Conservation (phyloP, 2,113 vertebrate species). For the Coreoperca whiteheadi region DNA sequence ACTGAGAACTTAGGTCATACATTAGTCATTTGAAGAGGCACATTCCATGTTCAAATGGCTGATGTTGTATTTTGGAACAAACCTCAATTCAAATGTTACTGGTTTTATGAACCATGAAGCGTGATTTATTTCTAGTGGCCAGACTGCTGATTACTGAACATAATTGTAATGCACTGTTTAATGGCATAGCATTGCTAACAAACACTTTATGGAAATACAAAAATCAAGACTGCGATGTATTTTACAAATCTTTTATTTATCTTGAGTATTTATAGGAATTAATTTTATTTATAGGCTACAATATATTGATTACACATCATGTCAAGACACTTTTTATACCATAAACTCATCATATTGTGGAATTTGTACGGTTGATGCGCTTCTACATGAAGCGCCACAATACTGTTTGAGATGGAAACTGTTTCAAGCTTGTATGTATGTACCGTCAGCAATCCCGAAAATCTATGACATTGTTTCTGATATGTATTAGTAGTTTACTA, state of each 20-base stretch:
- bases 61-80: slow-evolving; percentile 32
- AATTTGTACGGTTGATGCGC: slow-evolving; percentile 23
- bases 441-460: slow-evolving; percentile 29
- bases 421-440: slow-evolving; percentile 12
- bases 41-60: not conserved
- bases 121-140: slow-evolving; percentile 11
- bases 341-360: slow-evolving; percentile 20
- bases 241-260: slow-evolving; percentile 63
- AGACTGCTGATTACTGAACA: slow-evolving; percentile 25
- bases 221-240: slow-evolving; percentile 38
- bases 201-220: slow-evolving; percentile 19
- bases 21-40: not conserved
- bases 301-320: slow-evolving; percentile 44
- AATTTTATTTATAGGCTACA: slow-evolving; percentile 29
- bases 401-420: slow-evolving; percentile 31
- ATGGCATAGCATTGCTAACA: slow-evolving; percentile 39
- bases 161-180: slow-evolving; percentile 58
- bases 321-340: slow-evolving; percentile 66
- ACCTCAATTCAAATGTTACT: slow-evolving; percentile 34
- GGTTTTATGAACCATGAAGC: slow-evolving; percentile 5
- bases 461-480: slow-evolving; percentile 33
- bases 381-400: slow-evolving; percentile 20
- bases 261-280: slow-evolving; percentile 59
- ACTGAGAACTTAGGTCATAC: not conserved
- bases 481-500: slow-evolving; percentile 38